These are phyloP conservation scores for Pseudopodoces humilis DNA, from an alignment of 2,113 vertebrate species.

Conservation along the genomic window DNA sequence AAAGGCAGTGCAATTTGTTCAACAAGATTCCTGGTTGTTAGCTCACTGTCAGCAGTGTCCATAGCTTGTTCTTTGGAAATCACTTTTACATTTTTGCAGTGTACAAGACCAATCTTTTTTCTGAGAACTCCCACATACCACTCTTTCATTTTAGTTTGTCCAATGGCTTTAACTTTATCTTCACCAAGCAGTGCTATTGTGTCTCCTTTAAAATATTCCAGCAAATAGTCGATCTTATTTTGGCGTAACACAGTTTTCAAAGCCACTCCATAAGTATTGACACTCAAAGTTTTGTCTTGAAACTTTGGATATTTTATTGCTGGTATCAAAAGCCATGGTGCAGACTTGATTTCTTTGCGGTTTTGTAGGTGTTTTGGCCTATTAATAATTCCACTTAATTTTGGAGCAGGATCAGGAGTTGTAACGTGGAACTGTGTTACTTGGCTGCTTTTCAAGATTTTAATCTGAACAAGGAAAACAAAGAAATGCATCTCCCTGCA, in stretches of 20 bases:
- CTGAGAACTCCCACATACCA: conserved; percentile 93
- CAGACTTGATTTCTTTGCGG: conserved; percentile 70
- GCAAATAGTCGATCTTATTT: conserved; percentile 87
- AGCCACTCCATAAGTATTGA: conserved; percentile 85
- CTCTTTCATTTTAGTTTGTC: conserved; percentile 92
- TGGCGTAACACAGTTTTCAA: conserved; percentile 91
- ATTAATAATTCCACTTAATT: conserved; percentile 75
- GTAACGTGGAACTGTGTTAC: conserved; percentile 79
- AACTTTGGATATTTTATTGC: conserved; percentile 80
- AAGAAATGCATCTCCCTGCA: conserved; percentile 80
- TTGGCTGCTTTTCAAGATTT: conserved; percentile 58
- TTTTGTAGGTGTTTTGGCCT: conserved; percentile 61
- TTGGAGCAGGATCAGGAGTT: conserved; percentile 83
- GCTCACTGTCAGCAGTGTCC: conserved; percentile 73
- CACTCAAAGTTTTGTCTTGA: conserved; percentile 76
- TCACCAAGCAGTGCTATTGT: conserved; percentile 89
- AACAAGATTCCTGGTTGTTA: conserved; percentile 83
- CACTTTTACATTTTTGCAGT: conserved; percentile 91
- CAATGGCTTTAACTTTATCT: conserved; percentile 87
- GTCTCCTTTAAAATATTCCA: conserved; percentile 97
- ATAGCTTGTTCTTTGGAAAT: conserved; percentile 90
- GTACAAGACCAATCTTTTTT: conserved; percentile 88
- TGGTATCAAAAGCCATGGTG: conserved; percentile 72
- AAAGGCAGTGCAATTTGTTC: conserved; percentile 88
- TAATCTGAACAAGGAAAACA: conserved; percentile 79